Evolutionary conservation across 1,140 invertebrate genomes (phyloP), one percentile per base, ranked within the genome.

Genomic region (Sitodiplosis mosellana): DNA sequence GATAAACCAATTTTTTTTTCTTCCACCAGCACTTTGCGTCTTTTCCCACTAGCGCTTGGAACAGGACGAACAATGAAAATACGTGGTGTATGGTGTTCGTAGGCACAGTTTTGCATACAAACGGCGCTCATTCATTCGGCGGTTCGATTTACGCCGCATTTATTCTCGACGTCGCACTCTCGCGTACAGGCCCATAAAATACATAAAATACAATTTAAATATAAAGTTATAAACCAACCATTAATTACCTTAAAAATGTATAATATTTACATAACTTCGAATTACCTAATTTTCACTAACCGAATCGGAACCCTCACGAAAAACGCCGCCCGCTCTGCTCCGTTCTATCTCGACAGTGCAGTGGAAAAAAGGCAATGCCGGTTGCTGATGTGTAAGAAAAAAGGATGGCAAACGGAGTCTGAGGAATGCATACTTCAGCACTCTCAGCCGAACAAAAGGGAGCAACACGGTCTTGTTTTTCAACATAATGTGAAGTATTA

Each of bases 221-320:
- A 18, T 18, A 43, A 43, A 43, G n/a, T 43, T 43, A n/a, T 18
- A 18, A 43, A 43, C 18, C 38, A 41, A 41, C 41, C 41, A 43
- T 43, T 43, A 43, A 43, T 43, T 43, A 43, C 41, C 41, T 15
- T 43, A n/a, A 18, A 18, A 43, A 43, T 18, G 11, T 18, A 18
- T 11, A 21, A 12, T 43, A 20, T 19, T 43, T 19, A 20, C 10
- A 43, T 18, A 43, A 43, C 41, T 43, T 43, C 18, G 18, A 43
- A 43, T 43, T 43, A 43, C 41, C 41, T 43, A 43, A 43, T 43
- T 43, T 43, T 43, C 41, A 43, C 41, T 43, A 43, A 43, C 41
- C 41, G n/a, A 43, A 43, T 12, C 6, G 14, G 37, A 27, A 27
- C 27, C 27, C 27, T 18, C 37, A 40, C 17, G 14, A 40, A 18